Conservation (phyloP, 2,888 invertebrate genomes). For the Apantesis nais region DNA sequence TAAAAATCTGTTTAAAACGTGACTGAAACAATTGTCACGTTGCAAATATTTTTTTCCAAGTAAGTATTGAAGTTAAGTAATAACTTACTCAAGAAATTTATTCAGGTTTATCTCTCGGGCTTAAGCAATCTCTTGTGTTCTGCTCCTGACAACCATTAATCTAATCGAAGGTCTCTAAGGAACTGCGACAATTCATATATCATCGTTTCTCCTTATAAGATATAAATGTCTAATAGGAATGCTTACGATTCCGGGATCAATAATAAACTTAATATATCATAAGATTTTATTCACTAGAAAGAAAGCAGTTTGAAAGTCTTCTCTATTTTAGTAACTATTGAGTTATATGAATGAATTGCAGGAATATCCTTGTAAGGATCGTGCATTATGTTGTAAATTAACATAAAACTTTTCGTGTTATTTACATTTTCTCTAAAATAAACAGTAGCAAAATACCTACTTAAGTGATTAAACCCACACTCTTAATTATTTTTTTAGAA, state of each 20-base stretch:
- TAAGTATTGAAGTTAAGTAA: constrained; percentile 42
- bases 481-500: background rate
- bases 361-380: background rate
- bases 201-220: constrained; percentile 39
- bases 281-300: constrained; percentile 54
- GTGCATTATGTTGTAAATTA: background rate
- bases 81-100: constrained; percentile 42
- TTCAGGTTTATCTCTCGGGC: constrained; percentile 37
- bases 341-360: background rate
- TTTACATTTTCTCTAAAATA: constrained; percentile 34
- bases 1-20: constrained; percentile 39
- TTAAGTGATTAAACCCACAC: too few relatives aligned
- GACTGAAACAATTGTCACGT: constrained; percentile 41
- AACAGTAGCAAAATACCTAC: constrained; percentile 15
- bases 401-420: background rate
- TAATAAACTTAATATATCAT: constrained; percentile 38
- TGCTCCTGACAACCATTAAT: constrained; percentile 42
- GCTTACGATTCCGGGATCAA: constrained; percentile 44
- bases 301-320: constrained; percentile 43
- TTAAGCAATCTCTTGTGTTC: constrained; percentile 50
- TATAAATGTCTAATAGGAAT: constrained; percentile 47
- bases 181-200: constrained; percentile 51
- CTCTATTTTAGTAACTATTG: constrained; percentile 34
- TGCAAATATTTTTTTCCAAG: constrained; percentile 37
- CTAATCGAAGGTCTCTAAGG: constrained; percentile 42